Percentiles rank a stretch among this genome's conserved stretches.
Conservation (phyloP, 2,888 invertebrate genomes). For the Drosophila colorata region DNA sequence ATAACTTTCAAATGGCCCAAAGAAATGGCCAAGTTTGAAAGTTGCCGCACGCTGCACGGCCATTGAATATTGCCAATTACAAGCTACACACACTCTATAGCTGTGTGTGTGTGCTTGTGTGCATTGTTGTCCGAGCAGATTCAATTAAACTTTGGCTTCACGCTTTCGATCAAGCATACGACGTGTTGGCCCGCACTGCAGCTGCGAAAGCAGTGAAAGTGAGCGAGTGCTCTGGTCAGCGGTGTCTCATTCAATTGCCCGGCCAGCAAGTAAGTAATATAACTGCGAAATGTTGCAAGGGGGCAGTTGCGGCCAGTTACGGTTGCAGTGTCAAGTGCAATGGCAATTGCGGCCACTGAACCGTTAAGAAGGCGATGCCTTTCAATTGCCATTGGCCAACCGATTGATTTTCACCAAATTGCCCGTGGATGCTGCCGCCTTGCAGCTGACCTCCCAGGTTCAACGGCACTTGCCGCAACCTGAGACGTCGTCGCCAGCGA, state of each 20-base stretch:
- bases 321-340: constrained; percentile 69
- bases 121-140: constrained; percentile 55
- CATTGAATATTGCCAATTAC: constrained; percentile 71
- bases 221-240: constrained; percentile 5
- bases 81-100: neutral
- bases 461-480: constrained; percentile 56
- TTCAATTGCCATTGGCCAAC: constrained; percentile 51
- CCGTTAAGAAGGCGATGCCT: constrained; percentile 49
- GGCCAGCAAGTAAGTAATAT: constrained; percentile 37
- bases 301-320: constrained; percentile 25
- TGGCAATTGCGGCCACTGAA: constrained; percentile 60
- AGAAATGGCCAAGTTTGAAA: constrained; percentile 75
- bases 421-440: constrained; percentile 18
- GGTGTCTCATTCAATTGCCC: constrained; percentile 30
- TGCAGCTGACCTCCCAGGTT: constrained; percentile 63
- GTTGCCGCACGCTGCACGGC: constrained; percentile 45
- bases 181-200: constrained; percentile 45
- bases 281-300: constrained; percentile 37
- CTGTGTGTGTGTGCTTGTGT: constrained; percentile 3
- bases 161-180: constrained; percentile 72
- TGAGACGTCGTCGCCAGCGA: constrained; percentile 35
- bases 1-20: constrained; percentile 69
- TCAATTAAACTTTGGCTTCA: constrained; percentile 79
- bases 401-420: constrained; percentile 58
- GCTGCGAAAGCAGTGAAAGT: constrained; percentile 62